Evolutionary conservation across 1,140 invertebrate species (phyloP), one percentile per base, ranked within the genome.

Genomic region (Mylabris phalerata): DNA sequence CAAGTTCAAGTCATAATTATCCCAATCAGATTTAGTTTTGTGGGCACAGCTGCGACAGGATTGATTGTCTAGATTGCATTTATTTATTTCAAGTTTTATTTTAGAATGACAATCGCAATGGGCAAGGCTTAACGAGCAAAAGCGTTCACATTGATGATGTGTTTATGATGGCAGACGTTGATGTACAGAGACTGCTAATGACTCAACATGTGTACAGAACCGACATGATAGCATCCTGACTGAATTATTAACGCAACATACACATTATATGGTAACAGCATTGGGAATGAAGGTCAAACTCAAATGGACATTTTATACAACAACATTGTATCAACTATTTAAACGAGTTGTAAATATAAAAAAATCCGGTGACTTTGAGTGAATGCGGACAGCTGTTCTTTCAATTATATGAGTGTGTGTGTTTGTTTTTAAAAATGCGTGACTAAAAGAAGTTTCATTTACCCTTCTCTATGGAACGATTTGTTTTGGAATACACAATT

Each of bases 131-230:
- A 62, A 65, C 63, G 57, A 65, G 39, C 57, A 56, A 52, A 50
- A 60, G 52, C 55, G 10, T 50, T 56, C 46, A 40, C 41, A 61
- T 58, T 55, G 64, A 61, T 61, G 64, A 66, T 55, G 64, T 66
- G 64, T 66, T 66, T 66, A 66, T 60, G 64, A 66, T 64, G 59
- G 59, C 62, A 55, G 61, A 50, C 62, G 64, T 50, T 66, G 64
- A 66, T 66, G 64, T 66, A 66, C 64, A 66, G 44, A 66, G 50
- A 59, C 57, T 48, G 57, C 64, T 66, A 66, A 66, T 66, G 64
- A 66, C 64, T 64, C 64, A 58, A 66, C 64, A 66, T 66, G 56
- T 66, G 64, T 66, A 66, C 41, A 42, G 52, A 57, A 45, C 63
- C 56, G 50, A 61, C 62, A 57, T 64, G 64, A 64, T 64, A 63